phyloP scores from a whole-genome alignment of 92 coral and sea anemone species.

The Porites evermanni region DNA sequence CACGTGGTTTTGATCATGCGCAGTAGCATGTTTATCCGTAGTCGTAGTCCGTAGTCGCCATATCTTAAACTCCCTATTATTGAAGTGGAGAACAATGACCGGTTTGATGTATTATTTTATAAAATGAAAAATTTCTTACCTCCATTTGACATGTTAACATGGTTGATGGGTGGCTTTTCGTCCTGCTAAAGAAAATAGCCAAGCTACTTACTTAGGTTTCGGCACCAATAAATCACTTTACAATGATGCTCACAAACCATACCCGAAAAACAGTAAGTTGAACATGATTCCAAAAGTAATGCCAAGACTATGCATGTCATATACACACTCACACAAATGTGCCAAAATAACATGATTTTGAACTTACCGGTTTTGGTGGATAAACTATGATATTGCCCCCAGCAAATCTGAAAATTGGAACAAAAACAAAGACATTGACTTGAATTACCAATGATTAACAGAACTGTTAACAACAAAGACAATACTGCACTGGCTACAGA shows the following conservation, averaged over 20 bases:
- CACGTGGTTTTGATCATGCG: no score
- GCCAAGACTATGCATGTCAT: no score
- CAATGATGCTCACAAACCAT: no score
- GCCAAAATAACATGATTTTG: background rate
- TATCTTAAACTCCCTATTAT: no score
- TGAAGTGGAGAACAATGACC: background rate
- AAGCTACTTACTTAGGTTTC: no score
- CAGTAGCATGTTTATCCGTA: no score
- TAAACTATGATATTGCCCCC: slow-evolving; percentile 24
- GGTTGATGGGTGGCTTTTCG: background rate
- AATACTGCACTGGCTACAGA: no score
- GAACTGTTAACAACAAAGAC: no score
- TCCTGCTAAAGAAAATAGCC: background rate
- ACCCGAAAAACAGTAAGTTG: no score
- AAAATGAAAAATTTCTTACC: background rate
- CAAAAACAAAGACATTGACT: background rate
- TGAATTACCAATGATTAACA: background rate
- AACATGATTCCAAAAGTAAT: no score
- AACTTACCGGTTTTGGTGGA: slow-evolving; percentile 24
- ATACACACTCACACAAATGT: background rate
- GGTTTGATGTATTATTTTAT: background rate
- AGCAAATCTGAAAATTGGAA: background rate
- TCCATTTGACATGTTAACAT: slow-evolving; percentile 8
- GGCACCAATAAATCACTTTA: background rate
- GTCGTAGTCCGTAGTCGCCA: no score